These are phyloP conservation scores for Catocala nupta DNA, from an alignment of 2,888 invertebrate species.

Conservation along the genomic window DNA sequence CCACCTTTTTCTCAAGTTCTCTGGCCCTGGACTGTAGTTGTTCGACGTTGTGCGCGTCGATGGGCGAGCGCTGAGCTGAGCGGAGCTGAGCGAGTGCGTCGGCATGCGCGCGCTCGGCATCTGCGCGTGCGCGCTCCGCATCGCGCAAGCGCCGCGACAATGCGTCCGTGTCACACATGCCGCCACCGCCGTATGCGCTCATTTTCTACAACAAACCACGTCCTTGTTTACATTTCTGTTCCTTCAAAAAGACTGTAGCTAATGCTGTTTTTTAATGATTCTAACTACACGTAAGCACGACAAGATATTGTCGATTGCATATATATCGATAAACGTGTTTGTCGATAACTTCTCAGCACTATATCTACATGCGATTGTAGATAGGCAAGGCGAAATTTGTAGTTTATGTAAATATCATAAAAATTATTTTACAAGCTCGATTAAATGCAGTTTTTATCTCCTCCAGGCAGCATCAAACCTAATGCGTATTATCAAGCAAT, in stretches of 20 bases:
- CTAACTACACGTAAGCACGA: no score
- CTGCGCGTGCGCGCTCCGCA: constrained; percentile 92
- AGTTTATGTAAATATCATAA: no score
- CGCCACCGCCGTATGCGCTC: constrained; percentile 77
- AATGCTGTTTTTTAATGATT: no score
- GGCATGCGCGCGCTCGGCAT: constrained; percentile 92
- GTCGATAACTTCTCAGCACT: no score
- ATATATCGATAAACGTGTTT: no score
- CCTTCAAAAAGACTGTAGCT: background rate
- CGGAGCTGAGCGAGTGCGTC: constrained; percentile 92
- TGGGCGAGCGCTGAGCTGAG: constrained; percentile 78
- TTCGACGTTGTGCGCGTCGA: constrained; percentile 88
- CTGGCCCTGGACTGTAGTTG: constrained; percentile 94
- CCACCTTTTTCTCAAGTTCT: constrained; percentile 96
- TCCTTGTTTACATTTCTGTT: background rate
- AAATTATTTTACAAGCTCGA: no score
- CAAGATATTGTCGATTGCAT: no score
- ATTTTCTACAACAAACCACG: constrained; percentile 66
- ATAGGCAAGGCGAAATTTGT: no score
- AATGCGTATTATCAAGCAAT: no score
- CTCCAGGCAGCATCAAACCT: no score
- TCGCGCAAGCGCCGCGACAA: constrained; percentile 92
- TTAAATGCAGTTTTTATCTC: no score
- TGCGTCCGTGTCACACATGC: constrained; percentile 78
- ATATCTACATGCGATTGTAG: no score